These are phyloP conservation scores for Mylabris phalerata DNA, from an alignment of 1,140 invertebrate genomes.

Conservation along the genomic window DNA sequence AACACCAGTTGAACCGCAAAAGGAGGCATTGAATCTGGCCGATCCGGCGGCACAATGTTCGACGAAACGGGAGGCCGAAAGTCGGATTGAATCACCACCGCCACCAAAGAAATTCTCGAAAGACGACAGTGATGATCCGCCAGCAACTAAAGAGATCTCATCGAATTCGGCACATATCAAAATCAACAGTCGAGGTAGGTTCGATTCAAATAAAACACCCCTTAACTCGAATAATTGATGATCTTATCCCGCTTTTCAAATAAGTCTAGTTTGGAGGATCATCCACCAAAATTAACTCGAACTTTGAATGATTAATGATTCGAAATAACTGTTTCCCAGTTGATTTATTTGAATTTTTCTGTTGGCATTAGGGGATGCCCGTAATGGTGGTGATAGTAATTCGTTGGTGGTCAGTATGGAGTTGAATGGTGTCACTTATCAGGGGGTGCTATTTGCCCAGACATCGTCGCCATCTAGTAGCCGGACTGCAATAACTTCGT, in stretches of 20 bases:
- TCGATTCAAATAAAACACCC: background rate
- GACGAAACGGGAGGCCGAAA: conserved; percentile 58
- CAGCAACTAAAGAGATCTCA: conserved; percentile 23
- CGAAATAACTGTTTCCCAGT: too few relatives aligned
- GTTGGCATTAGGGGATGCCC: conserved; percentile 51
- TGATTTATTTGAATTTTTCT: too few relatives aligned
- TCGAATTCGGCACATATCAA: conserved; percentile 72
- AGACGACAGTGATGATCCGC: conserved; percentile 37
- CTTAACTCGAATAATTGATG: too few relatives aligned
- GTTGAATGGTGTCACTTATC: conserved; percentile 87
- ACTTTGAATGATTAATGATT: conserved; percentile 24
- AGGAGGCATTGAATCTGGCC: conserved; percentile 55
- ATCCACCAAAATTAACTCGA: conserved; percentile 26
- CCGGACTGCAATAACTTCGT: conserved; percentile 47
- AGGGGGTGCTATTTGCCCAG: conserved; percentile 80
- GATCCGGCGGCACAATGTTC: conserved; percentile 42
- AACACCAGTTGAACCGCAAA: conserved; percentile 48
- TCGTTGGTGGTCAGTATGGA: conserved; percentile 94
- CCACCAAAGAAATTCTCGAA: conserved; percentile 53
- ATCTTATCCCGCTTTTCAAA: too few relatives aligned
- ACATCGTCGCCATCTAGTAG: conserved; percentile 33
- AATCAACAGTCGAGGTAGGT: conserved; percentile 79
- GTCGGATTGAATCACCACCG: conserved; percentile 47
- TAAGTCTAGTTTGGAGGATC: too few relatives aligned
- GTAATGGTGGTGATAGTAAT: conserved; percentile 65